A percentile compares a stretch with the other conserved stretches of the same genome.
Conservation (phyloP, 2,888 invertebrate genomes). For the Pterostichus madidus region DNA sequence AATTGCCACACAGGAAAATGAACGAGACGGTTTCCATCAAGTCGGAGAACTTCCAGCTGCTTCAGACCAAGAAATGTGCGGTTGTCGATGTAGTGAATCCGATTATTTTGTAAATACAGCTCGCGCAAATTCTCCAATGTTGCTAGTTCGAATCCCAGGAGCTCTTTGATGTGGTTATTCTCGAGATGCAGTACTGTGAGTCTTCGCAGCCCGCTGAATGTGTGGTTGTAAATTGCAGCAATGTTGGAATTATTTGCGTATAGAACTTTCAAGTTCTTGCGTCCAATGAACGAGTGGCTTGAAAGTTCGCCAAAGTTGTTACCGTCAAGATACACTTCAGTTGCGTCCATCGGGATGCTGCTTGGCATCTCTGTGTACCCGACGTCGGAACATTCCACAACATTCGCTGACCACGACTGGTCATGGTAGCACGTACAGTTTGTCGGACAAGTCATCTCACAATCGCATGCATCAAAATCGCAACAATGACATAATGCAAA, state of each 20-base stretch:
- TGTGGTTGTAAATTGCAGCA: conserved; percentile 91
- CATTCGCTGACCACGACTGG: conserved; percentile 94
- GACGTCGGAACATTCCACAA: conserved; percentile 92
- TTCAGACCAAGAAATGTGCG: conserved; percentile 90
- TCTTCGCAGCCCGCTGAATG: conserved; percentile 92
- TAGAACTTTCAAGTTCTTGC: conserved; percentile 92
- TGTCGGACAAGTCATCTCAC: conserved; percentile 96
- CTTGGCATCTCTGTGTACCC: conserved; percentile 91
- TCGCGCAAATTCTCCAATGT: conserved; percentile 90
- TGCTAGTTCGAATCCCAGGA: conserved; percentile 90
- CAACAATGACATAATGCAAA: conserved; percentile 97
- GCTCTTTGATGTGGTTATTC: conserved; percentile 88
- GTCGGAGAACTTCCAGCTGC: conserved; percentile 89
- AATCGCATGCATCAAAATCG: conserved; percentile 98
- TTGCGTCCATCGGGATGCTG: conserved; percentile 96
- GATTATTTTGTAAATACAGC: conserved; percentile 92
- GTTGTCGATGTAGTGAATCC: conserved; percentile 90
- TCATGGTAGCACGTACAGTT: conserved; percentile 98
- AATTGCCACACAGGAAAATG: conserved; percentile 93
- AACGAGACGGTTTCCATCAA: conserved; percentile 91
- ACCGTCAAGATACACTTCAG: conserved; percentile 95
- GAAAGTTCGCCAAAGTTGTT: conserved; percentile 93
- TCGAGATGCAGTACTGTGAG: conserved; percentile 91
- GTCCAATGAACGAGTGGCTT: conserved; percentile 93
- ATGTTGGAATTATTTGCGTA: conserved; percentile 94